Base-by-base conservation (phyloP, 2,888 invertebrate species). In the Nemapogon koenigi region DNA sequence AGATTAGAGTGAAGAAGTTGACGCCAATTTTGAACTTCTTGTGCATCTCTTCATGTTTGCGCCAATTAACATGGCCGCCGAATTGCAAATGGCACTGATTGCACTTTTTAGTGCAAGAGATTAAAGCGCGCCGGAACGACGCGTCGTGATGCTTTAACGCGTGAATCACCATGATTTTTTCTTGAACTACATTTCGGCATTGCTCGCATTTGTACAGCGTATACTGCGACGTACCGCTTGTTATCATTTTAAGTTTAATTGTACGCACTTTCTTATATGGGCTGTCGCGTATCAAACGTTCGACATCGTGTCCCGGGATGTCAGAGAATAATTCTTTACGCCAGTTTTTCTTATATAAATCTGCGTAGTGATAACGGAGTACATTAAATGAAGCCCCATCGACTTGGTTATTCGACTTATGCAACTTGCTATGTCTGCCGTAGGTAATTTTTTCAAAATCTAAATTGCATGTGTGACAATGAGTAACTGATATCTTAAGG, bases 401-500 rank as follows among this genome's bases (percentile, higher is more conserved):
- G 0, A 49, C 37, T 0, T 26, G 19, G 30, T 49, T 45, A 15
- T 51, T 51, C 0, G 30, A 36, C 7, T 37, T 26, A 36, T 66
- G 66, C 3, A 62, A 19, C 2, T 49, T 46, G 4, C 43, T 44
- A 39, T 71, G 70, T 0, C 47, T 46, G 0, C 43, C 40, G 41
- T 50, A 62, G 6, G 53, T 54, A 0, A 41, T 44, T 0, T 51
- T 48, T 1, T 61, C 55, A 3, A 70, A 57, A 2, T 52, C 47
- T 1, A 70, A 37, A 2, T 56, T 45, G 36, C 71, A 72, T 0
- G 53, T 46, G 0, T 49, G 41, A 29, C 71, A 71, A 4, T 43
- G 46, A 4, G 37, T 38, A 3, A 53, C 51, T 0, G 18, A 45
- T 1, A 48, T 48, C 3, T 43, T 42, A 17, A 42, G 47, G 10